A percentile compares a stretch with the other conserved stretches of the same genome.
Evolutionary conservation across 2,797 vertebrate genomes (phyloP).

Genomic region (Coendou prehensilis): DNA sequence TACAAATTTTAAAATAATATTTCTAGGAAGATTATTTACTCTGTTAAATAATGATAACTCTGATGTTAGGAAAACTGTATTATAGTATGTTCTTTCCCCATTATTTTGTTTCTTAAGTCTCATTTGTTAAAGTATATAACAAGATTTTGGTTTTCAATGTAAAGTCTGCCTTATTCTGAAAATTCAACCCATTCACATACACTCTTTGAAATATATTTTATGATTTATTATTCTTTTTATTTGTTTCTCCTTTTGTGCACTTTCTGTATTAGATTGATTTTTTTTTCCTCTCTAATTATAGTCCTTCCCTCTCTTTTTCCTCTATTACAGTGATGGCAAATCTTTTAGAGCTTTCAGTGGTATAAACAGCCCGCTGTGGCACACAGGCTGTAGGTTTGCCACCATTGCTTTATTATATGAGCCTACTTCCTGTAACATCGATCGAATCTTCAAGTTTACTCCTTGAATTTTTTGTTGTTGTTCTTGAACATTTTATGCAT

Average conservation of each 20-base stretch:
- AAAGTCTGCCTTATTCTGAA: conserved; percentile 32
- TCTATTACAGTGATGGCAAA: neutral
- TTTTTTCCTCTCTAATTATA: neutral
- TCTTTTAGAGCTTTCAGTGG: neutral
- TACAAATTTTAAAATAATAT: conserved; percentile 23
- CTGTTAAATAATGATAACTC: neutral
- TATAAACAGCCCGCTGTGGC: neutral
- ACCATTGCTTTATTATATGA: neutral
- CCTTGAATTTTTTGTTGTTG: conserved; percentile 44
- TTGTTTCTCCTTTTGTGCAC: conserved; percentile 29
- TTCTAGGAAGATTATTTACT: conserved; percentile 45
- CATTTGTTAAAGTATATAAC: neutral
- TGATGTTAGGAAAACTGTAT: conserved; percentile 40
- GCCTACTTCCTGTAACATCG: neutral
- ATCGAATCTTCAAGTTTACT: conserved; percentile 10
- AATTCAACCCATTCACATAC: neutral
- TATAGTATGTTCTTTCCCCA: neutral
- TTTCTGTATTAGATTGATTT: conserved; percentile 4
- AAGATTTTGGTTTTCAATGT: conserved; percentile 66
- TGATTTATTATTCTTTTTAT: conserved; percentile 17
- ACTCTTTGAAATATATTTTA: conserved; percentile 1
- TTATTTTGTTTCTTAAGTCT: conserved; percentile 46
- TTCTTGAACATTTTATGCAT: conserved; percentile 1
- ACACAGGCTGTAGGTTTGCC: neutral
- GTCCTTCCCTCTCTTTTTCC: neutral